Percentiles rank a stretch among this genome's conserved stretches.
Evolutionary conservation across 2,888 invertebrate genomes (phyloP).

Genomic region (Colostygia pectinataria): DNA sequence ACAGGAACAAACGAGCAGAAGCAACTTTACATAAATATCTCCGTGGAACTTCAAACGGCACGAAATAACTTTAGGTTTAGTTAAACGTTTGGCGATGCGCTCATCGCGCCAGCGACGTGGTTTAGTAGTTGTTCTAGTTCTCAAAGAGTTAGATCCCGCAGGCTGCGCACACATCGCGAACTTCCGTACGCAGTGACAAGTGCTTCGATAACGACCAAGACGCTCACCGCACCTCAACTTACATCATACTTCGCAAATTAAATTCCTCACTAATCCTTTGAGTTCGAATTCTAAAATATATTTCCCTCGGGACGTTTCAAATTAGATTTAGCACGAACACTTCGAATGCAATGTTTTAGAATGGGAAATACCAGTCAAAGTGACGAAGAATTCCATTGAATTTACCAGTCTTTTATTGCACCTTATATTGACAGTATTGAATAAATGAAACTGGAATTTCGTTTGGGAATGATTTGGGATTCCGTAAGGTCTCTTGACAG

Average conservation of each 20-base stretch:
- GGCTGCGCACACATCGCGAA: conserved; percentile 40
- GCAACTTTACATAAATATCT: conserved; percentile 25
- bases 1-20: conserved; percentile 4
- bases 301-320: conserved; percentile 47
- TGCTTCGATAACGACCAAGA: conserved; percentile 48
- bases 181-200: conserved; percentile 48
- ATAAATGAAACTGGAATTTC: conserved; percentile 35
- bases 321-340: conserved; percentile 69
- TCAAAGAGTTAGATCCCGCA: conserved; percentile 36
- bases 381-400: conserved; percentile 65
- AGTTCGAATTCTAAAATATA: conserved; percentile 43
- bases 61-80: conserved; percentile 28
- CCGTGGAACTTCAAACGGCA: conserved; percentile 25
- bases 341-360: conserved; percentile 59
- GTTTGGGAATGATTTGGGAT: conserved; percentile 31
- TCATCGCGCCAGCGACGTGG: conserved; percentile 42
- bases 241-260: conserved; percentile 58
- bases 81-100: conserved; percentile 30
- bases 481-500: conserved; percentile 27
- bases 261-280: conserved; percentile 54
- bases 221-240: conserved; percentile 46
- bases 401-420: conserved; percentile 60
- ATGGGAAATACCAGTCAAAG: conserved; percentile 58
- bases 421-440: conserved; percentile 43
- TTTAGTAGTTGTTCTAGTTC: conserved; percentile 43